phyloP scores from a whole-genome alignment of 2,797 vertebrate species.

The Hirundo rustica region DNA sequence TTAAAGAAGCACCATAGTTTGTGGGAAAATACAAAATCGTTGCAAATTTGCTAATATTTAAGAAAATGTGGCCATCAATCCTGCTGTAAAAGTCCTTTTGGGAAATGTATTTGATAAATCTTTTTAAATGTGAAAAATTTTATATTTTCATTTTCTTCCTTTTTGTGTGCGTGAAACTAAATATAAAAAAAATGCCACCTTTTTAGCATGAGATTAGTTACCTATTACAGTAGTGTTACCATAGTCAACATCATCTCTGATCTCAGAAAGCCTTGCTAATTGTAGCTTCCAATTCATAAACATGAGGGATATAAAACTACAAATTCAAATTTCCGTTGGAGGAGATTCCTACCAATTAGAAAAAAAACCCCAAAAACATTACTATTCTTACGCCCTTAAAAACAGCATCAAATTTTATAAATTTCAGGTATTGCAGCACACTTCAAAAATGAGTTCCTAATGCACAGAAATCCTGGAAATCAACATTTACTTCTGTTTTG shows the following conservation, averaged over 20 bases:
- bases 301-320: neutral
- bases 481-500: neutral
- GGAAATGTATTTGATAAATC: neutral
- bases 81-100: neutral
- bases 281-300: neutral
- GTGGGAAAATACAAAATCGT: neutral
- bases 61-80: neutral
- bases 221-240: neutral
- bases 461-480: neutral
- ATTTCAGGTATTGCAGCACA: neutral
- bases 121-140: neutral
- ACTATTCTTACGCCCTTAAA: neutral
- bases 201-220: neutral
- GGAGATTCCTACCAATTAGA: neutral
- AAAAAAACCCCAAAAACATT: neutral
- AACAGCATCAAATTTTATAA: neutral
- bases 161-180: neutral
- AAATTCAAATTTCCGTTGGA: neutral
- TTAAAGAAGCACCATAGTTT: neutral
- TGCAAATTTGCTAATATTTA: neutral
- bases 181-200: neutral
- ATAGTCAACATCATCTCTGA: neutral
- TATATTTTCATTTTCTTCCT: neutral
- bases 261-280: neutral
- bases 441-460: neutral